Conservation (phyloP, 2,888 invertebrate genomes). For the Hetaerina titia region DNA sequence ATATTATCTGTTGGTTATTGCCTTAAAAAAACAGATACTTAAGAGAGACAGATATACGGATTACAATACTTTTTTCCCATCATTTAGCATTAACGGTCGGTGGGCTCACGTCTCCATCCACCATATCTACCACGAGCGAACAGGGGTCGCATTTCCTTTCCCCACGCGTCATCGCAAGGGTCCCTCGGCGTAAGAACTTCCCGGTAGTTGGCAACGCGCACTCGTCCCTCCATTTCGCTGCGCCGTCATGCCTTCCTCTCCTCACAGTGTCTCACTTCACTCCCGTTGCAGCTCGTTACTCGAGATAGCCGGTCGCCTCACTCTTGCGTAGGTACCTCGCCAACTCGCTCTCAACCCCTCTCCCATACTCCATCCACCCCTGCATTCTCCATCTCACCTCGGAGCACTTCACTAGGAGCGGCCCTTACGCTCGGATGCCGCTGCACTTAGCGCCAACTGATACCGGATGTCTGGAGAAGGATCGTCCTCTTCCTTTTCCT, state of each 20-base stretch:
- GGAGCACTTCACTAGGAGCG: neutral
- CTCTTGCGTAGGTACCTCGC: no score
- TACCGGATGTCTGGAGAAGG: neutral
- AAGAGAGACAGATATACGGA: neutral
- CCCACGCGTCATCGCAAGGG: neutral
- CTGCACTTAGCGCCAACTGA: conserved; percentile 20
- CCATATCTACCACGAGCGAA: neutral
- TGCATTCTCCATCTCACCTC: neutral
- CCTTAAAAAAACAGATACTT: neutral
- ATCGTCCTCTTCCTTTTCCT: neutral
- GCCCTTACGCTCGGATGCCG: conserved; percentile 11
- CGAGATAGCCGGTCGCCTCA: neutral
- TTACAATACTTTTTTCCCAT: neutral
- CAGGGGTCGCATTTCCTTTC: neutral
- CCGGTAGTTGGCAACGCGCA: neutral
- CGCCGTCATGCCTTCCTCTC: neutral
- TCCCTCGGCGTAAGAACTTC: neutral
- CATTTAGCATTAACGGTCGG: neutral
- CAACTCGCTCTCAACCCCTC: neutral
- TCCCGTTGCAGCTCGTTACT: no score
- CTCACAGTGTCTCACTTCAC: neutral
- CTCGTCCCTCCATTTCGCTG: neutral
- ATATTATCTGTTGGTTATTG: neutral
- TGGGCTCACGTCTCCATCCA: neutral
- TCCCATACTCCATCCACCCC: neutral